Evolutionary conservation across 1,140 invertebrate species (phyloP), one percentile per base, ranked within the genome.

Genomic region (Trichonephila clavipes): DNA sequence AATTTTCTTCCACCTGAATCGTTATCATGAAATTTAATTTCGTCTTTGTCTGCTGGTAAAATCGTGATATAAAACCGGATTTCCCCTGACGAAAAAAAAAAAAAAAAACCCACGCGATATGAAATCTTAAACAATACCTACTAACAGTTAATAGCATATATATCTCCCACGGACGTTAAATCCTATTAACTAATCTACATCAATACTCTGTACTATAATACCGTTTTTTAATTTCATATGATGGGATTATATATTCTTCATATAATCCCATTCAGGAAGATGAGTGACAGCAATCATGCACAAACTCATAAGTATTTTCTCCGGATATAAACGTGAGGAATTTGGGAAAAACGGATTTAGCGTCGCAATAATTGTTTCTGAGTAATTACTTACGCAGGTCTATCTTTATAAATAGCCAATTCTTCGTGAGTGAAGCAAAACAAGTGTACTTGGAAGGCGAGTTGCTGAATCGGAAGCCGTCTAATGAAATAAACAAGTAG

Each of bases 401-500:
- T n/a, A 2, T 28, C 72, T 28, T 51, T 77, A 77, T 77, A 77
- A 77, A 77, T 77, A 77, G 72, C 72, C 72, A 28, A 40, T 77
- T 77, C 72, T 64, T 21, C 34, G 72, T 3, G 28, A 77, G 51
- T 5, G 72, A 19, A 77, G 34, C 72, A 19, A 77, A 77, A 77
- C 28, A 40, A 77, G 28, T 77, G 12, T 77, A 77, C 34, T 77
- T 77, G 28, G 72, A 77, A 77, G 72, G 51, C 2, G 72, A 40
- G 72, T 77, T 40, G 72, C 72, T 77, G 72, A 77, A 77, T 77
- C 72, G 72, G 72, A 77, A 77, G 34, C 72, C 72, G 16, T 40
- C 72, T 28, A 28, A 77, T 34, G 72, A 40, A 77, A 34, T 24
- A 77, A 77, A 77, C 69, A 77, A 28, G 24, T 14, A 40, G 69